Evolutionary conservation across 2,797 vertebrate genomes (phyloP).

Genomic region (Threskiornis aethiopicus): DNA sequence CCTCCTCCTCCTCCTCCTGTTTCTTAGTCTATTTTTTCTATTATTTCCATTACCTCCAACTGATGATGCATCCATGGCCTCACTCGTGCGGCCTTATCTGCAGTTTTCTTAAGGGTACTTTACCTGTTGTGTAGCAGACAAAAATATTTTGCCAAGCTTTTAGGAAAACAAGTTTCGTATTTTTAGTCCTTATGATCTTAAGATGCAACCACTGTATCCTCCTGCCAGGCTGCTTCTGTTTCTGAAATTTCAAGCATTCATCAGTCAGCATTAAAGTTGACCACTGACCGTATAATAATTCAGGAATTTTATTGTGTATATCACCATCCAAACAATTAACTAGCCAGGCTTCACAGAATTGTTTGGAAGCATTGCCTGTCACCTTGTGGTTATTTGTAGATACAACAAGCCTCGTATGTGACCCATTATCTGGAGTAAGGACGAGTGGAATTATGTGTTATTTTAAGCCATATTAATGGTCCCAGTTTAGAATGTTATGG

Average conservation of each 20-base stretch:
- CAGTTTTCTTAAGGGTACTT: neutral
- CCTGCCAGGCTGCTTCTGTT: neutral
- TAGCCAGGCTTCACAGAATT: neutral
- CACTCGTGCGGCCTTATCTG: neutral
- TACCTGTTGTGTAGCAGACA: neutral
- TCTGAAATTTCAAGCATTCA: neutral
- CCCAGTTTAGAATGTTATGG: neutral
- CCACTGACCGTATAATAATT: neutral
- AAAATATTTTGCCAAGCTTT: neutral
- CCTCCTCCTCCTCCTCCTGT: neutral
- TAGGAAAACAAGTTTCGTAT: neutral
- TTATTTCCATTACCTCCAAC: neutral
- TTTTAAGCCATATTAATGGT: neutral
- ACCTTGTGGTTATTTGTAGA: slow-evolving; percentile 33
- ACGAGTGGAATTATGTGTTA: neutral
- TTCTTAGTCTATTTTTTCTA: neutral
- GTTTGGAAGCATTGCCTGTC: slow-evolving; percentile 41
- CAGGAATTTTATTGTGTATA: neutral
- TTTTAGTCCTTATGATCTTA: neutral
- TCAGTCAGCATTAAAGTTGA: neutral
- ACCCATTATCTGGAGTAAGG: neutral
- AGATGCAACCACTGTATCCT: neutral
- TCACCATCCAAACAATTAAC: neutral
- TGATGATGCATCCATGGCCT: neutral
- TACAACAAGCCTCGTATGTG: neutral